Evolutionary conservation across 2,113 vertebrate species (phyloP).

Genomic region (Clarias gariepinus): DNA sequence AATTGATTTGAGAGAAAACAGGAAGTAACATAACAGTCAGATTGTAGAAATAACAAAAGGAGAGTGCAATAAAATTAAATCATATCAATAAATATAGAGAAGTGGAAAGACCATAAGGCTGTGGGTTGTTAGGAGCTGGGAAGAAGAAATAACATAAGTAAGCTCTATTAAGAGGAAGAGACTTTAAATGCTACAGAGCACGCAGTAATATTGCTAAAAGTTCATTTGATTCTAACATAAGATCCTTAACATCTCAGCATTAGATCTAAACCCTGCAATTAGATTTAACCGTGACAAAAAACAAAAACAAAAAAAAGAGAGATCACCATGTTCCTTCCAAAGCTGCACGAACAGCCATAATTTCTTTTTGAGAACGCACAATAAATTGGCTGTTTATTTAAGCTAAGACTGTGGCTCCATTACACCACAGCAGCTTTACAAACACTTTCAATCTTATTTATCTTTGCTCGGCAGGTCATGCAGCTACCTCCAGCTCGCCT

Average conservation of each 20-base stretch:
- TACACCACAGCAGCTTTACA: slow-evolving; percentile 13
- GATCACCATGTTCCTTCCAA: slow-evolving; percentile 11
- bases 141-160: background rate
- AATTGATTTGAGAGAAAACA: background rate
- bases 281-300: background rate
- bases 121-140: background rate
- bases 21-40: slow-evolving; percentile 11
- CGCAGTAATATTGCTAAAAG: background rate
- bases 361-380: background rate
- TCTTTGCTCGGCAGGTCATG: slow-evolving; percentile 4
- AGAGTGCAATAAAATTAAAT: slow-evolving; percentile 11
- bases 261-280: background rate
- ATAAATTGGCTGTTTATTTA: slow-evolving; percentile 39
- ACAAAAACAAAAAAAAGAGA: background rate
- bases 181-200: background rate
- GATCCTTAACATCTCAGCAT: background rate
- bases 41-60: slow-evolving; percentile 9
- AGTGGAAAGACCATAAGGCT: background rate
- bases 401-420: background rate
- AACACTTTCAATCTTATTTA: background rate
- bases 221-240: background rate
- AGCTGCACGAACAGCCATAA: slow-evolving; percentile 7
- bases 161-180: background rate
- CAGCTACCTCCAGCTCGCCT: slow-evolving; percentile 12
- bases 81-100: background rate